Percentiles rank a stretch among this genome's conserved stretches.
Evolutionary conservation across 2,113 vertebrate species (phyloP).

Genomic region (Dicerorhinus sumatrensis): DNA sequence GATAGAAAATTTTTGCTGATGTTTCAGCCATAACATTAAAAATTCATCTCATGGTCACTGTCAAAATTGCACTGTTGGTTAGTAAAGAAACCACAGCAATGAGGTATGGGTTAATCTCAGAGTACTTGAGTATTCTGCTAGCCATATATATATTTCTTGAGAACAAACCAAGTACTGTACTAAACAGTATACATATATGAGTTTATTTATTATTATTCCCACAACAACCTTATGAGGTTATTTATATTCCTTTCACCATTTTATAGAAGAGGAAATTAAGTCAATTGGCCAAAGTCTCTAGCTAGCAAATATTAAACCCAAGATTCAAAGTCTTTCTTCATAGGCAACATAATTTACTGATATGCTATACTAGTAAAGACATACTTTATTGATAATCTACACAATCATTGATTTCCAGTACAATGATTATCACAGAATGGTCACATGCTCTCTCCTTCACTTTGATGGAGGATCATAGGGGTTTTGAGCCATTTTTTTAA

Average conservation of each 20-base stretch:
- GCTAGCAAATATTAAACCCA: not conserved
- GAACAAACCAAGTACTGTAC: not conserved
- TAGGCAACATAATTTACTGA: not conserved
- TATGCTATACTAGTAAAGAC: not conserved
- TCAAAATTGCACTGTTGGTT: not conserved
- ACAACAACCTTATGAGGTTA: not conserved
- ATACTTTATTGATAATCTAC: not conserved
- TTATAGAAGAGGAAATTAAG: not conserved
- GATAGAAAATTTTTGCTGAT: not conserved
- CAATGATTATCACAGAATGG: accelerated
- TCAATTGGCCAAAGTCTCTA: not conserved
- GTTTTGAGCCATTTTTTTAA: not conserved
- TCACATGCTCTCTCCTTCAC: accelerated
- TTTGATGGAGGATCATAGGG: not conserved
- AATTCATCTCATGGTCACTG: not conserved
- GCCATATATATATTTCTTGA: not conserved
- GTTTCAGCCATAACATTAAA: not conserved
- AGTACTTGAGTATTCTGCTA: not conserved
- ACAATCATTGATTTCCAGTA: not conserved
- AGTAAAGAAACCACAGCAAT: not conserved
- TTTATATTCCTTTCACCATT: not conserved
- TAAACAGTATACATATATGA: not conserved
- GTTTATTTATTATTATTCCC: not conserved
- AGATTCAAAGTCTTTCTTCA: not conserved
- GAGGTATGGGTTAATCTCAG: not conserved